phyloP scores from a whole-genome alignment of 2,797 vertebrate genomes.

The Anableps anableps region DNA sequence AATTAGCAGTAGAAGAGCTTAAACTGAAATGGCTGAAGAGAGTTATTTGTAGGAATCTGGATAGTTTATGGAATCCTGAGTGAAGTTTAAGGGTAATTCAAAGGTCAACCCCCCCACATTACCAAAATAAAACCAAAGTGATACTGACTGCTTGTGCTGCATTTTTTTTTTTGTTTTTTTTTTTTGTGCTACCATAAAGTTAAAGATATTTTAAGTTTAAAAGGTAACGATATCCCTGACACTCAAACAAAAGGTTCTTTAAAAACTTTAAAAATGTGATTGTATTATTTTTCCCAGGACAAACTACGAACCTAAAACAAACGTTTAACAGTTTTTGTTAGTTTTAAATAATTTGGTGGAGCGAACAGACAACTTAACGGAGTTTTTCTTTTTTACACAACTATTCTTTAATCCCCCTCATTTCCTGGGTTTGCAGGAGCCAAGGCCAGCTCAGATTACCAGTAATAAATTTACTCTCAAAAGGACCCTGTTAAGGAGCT shows the following conservation, averaged over 20 bases:
- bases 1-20: too few relatives aligned
- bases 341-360: neutral
- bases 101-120: neutral
- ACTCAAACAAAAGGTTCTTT: neutral
- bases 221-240: neutral
- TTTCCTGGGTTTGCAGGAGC: too few relatives aligned
- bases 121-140: neutral
- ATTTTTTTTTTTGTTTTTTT: neutral
- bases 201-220: neutral
- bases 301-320: neutral
- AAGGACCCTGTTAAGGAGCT: too few relatives aligned
- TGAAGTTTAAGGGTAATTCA: too few relatives aligned
- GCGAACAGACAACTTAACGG: neutral
- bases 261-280: neutral
- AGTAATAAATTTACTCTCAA: neutral
- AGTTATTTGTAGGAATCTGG: neutral
- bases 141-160: neutral
- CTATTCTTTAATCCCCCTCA: neutral
- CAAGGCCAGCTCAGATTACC: neutral
- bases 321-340: neutral
- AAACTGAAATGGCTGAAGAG: neutral
- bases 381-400: neutral
- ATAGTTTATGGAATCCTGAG: too few relatives aligned
- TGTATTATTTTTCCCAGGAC: too few relatives aligned
- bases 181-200: neutral